These are phyloP conservation scores for Uloborus diversus DNA, from an alignment of 1,140 invertebrate genomes.

Conservation along the genomic window DNA sequence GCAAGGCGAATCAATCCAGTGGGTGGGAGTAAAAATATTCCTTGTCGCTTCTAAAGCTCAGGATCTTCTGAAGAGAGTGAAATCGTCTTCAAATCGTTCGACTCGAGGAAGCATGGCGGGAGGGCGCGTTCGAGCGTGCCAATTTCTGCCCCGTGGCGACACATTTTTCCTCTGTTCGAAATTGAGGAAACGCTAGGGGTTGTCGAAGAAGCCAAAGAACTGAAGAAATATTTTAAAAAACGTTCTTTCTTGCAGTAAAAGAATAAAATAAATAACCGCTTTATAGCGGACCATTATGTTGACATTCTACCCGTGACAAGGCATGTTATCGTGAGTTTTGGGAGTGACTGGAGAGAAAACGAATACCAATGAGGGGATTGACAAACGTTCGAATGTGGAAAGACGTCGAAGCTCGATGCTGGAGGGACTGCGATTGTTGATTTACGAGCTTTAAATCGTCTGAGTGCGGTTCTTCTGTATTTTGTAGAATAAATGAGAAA, in stretches of 20 bases:
- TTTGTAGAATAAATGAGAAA: too few relatives aligned
- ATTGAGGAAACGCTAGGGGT: not conserved
- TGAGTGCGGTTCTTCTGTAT: too few relatives aligned
- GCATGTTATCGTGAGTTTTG: not conserved
- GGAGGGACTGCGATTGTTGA: too few relatives aligned
- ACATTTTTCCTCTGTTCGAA: constrained; percentile 6
- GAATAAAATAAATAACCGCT: not conserved
- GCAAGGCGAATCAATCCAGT: not conserved
- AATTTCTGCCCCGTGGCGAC: constrained; percentile 43
- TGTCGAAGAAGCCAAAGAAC: not conserved
- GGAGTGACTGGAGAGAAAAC: not conserved
- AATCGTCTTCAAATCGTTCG: constrained; percentile 5
- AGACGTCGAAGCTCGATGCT: too few relatives aligned
- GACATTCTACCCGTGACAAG: constrained; percentile 15
- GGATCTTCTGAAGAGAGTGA: constrained; percentile 26
- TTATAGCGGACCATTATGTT: not conserved
- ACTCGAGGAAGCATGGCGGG: constrained; percentile 26
- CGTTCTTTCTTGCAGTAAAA: not conserved
- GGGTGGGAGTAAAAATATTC: not conserved
- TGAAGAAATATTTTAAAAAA: not conserved
- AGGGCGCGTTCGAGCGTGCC: constrained; percentile 18
- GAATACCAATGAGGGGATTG: not conserved
- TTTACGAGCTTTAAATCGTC: too few relatives aligned
- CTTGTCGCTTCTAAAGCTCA: not conserved
- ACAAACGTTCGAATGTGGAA: too few relatives aligned